Percentiles rank a stretch among this genome's conserved stretches.
These are phyloP conservation scores for Gastrophysa polygoni DNA, from an alignment of 2,888 invertebrate genomes.

Conservation along the genomic window DNA sequence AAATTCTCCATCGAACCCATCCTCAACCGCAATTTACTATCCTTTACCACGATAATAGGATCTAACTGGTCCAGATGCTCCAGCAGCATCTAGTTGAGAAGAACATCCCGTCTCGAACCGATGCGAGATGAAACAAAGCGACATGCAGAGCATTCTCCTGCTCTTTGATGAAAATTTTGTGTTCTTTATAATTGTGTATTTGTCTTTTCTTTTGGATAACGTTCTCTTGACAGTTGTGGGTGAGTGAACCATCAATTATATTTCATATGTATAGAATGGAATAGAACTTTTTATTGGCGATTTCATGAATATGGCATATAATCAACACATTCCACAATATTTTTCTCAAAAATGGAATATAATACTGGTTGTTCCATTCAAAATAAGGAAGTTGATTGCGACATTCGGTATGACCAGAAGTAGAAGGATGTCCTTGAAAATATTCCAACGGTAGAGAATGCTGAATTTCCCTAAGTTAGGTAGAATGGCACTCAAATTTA, in stretches of 20 bases:
- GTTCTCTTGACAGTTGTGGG: slow-evolving; percentile 87
- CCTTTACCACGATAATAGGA: slow-evolving; percentile 36
- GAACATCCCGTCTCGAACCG: slow-evolving; percentile 25
- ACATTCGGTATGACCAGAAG: too few relatives aligned
- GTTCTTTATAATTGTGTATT: slow-evolving; percentile 68
- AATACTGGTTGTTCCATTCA: too few relatives aligned
- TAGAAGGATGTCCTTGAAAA: too few relatives aligned
- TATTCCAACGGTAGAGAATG: too few relatives aligned
- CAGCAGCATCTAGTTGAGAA: slow-evolving; percentile 15
- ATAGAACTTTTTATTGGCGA: too few relatives aligned
- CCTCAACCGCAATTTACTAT: slow-evolving; percentile 34
- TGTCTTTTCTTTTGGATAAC: slow-evolving; percentile 83
- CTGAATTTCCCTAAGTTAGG: too few relatives aligned
- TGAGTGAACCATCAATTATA: slow-evolving; percentile 59
- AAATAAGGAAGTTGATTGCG: too few relatives aligned
- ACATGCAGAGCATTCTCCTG: slow-evolving; percentile 25
- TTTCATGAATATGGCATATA: too few relatives aligned
- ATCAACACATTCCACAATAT: too few relatives aligned
- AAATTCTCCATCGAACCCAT: slow-evolving; percentile 38
- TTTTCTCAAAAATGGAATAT: too few relatives aligned
- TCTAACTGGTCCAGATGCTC: slow-evolving; percentile 39
- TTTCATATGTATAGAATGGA: too few relatives aligned
- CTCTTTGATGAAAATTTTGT: slow-evolving; percentile 46
- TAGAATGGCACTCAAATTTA: too few relatives aligned
- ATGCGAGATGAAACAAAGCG: slow-evolving; percentile 4